These are phyloP conservation scores for Onthophagus sagittarius DNA, from an alignment of 2,888 invertebrate genomes.

Conservation along the genomic window DNA sequence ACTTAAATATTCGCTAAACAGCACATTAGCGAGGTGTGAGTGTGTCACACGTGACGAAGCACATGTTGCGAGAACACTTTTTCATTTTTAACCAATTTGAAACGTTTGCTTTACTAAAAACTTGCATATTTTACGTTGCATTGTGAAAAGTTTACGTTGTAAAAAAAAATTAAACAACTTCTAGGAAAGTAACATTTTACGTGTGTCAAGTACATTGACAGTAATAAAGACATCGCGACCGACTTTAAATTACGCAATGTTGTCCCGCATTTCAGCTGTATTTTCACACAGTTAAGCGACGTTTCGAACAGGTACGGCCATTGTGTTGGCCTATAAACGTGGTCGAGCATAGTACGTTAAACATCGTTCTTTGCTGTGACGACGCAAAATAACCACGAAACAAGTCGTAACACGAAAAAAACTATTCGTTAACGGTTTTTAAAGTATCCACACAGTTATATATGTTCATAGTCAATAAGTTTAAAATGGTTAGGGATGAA, in stretches of 20 bases:
- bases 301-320: slow-evolving; percentile 6
- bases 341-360: background rate
- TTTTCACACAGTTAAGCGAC: slow-evolving; percentile 12
- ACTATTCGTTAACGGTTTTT: background rate
- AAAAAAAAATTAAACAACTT: background rate
- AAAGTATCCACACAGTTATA: too few species aligned
- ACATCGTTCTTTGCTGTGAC: background rate
- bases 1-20: background rate
- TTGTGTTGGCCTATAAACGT: slow-evolving; percentile 5
- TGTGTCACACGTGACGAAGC: background rate
- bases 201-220: background rate
- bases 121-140: too few species aligned
- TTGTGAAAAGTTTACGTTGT: background rate
- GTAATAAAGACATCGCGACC: background rate
- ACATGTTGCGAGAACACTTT: background rate
- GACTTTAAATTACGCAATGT: slow-evolving; percentile 1
- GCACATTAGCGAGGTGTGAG: background rate
- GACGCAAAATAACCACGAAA: background rate
- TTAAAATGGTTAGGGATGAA: background rate
- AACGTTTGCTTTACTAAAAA: background rate
- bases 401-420: background rate
- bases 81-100: background rate
- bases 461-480: background rate
- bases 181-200: background rate
- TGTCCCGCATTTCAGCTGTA: slow-evolving; percentile 5